These are phyloP conservation scores for Nothocercus nigrocapillus DNA, from an alignment of 2,113 vertebrate genomes.

Conservation along the genomic window DNA sequence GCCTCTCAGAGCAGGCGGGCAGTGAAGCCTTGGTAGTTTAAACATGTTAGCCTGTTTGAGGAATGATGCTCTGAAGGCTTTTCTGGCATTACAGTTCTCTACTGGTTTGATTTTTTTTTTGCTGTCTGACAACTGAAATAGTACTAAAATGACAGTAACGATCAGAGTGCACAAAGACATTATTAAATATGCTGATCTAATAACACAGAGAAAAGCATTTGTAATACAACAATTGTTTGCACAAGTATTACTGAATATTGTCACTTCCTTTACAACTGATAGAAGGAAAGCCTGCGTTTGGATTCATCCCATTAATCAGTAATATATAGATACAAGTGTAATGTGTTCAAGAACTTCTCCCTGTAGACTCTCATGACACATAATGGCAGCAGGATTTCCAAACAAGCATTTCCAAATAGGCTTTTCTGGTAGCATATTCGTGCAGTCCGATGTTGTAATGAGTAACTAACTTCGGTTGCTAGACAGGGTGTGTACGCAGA, in stretches of 20 bases:
- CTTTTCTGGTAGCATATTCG: fast-evolving
- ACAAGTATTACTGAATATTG: background rate
- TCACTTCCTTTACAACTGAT: background rate
- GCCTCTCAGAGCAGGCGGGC: background rate
- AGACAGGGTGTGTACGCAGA: no score
- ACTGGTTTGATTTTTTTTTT: background rate
- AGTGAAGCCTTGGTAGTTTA: background rate
- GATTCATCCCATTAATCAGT: background rate
- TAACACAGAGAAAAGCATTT: background rate
- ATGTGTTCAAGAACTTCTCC: background rate
- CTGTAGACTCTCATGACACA: background rate
- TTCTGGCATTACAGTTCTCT: background rate
- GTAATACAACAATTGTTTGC: no score
- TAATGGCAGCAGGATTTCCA: background rate
- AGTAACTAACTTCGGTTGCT: background rate
- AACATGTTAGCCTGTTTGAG: background rate
- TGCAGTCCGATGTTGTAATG: no score
- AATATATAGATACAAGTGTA: background rate
- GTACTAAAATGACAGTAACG: background rate
- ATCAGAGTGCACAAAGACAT: background rate
- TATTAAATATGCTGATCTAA: background rate
- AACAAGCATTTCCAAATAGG: fast-evolving
- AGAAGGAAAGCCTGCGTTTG: background rate
- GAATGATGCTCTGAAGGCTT: background rate
- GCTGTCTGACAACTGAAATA: background rate